These are phyloP conservation scores for Copidosoma aretas DNA, from an alignment of 2,888 invertebrate species.

Conservation along the genomic window DNA sequence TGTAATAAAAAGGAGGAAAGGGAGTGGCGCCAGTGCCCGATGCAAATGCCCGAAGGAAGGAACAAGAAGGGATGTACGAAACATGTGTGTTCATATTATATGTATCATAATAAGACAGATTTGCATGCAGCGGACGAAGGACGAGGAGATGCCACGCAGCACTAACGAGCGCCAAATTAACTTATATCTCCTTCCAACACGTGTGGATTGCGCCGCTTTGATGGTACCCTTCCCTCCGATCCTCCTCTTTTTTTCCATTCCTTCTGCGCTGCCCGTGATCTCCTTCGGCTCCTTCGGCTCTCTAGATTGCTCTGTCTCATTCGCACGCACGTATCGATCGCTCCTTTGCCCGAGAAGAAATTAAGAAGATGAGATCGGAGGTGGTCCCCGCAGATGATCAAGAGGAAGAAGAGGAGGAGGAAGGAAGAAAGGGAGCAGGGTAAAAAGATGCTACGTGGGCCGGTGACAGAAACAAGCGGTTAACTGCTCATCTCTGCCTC, in stretches of 20 bases:
- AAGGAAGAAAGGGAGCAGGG: too few species aligned
- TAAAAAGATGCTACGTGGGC: too few species aligned
- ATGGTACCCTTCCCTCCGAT: slow-evolving; percentile 23
- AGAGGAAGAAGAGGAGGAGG: too few species aligned
- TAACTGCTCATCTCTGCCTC: too few species aligned
- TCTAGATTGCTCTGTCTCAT: too few species aligned
- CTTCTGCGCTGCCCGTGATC: too few species aligned
- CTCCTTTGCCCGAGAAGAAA: background rate
- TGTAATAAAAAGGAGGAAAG: too few species aligned
- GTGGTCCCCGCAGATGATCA: too few species aligned
- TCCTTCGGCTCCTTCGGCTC: too few species aligned
- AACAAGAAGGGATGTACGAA: background rate
- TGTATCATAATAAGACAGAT: slow-evolving; percentile 8
- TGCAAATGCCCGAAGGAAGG: background rate
- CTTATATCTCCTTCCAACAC: slow-evolving; percentile 42
- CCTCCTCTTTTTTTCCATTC: slow-evolving; percentile 9
- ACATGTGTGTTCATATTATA: too few species aligned
- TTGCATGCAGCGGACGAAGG: slow-evolving; percentile 25
- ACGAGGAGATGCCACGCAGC: slow-evolving; percentile 17
- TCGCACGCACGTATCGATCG: background rate
- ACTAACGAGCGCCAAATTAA: slow-evolving; percentile 42
- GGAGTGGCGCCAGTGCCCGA: too few species aligned
- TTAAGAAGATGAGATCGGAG: background rate
- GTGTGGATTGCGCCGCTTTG: slow-evolving; percentile 23
- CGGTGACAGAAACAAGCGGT: too few species aligned